Conservation (phyloP, 2,113 vertebrate species). For the Poeciliopsis retropinna region DNA sequence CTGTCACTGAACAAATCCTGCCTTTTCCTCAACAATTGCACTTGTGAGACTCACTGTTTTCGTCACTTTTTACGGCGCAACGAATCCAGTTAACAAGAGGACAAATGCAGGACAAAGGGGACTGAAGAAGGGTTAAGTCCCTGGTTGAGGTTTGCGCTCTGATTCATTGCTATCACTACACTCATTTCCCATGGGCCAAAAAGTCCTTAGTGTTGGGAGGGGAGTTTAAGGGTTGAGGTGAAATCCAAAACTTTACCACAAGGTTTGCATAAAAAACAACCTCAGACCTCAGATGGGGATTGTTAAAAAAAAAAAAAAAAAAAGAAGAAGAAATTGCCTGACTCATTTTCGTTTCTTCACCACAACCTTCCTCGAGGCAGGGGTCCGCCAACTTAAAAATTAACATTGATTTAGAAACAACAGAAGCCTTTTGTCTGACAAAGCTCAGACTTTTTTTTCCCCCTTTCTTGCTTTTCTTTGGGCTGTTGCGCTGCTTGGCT, state of each 20-base stretch:
- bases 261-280: slow-evolving; percentile 50
- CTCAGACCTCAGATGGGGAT: slow-evolving; percentile 44
- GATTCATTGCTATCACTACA: slow-evolving; percentile 23
- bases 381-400: slow-evolving; percentile 72
- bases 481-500: slow-evolving; percentile 59
- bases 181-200: slow-evolving; percentile 23
- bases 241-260: slow-evolving; percentile 53
- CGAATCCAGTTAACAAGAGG: slow-evolving; percentile 11
- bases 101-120: slow-evolving; percentile 27
- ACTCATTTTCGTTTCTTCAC: slow-evolving; percentile 59
- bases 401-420: slow-evolving; percentile 73
- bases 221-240: slow-evolving; percentile 40
- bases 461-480: slow-evolving; percentile 54
- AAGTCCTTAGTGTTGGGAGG: slow-evolving; percentile 14
- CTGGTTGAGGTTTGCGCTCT: slow-evolving; percentile 6
- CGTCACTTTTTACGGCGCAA: slow-evolving; percentile 8
- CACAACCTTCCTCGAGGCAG: slow-evolving; percentile 55
- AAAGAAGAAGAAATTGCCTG: slow-evolving; percentile 34
- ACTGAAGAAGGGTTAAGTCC: slow-evolving; percentile 17
- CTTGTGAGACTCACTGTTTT: slow-evolving; percentile 22
- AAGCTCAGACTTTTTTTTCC: slow-evolving; percentile 21
- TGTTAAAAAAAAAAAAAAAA: slow-evolving; percentile 20
- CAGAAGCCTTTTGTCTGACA: slow-evolving; percentile 77
- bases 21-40: slow-evolving; percentile 21
- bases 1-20: slow-evolving; percentile 40